Conservation (phyloP, 2,888 invertebrate species). For the Pomacea canaliculata region DNA sequence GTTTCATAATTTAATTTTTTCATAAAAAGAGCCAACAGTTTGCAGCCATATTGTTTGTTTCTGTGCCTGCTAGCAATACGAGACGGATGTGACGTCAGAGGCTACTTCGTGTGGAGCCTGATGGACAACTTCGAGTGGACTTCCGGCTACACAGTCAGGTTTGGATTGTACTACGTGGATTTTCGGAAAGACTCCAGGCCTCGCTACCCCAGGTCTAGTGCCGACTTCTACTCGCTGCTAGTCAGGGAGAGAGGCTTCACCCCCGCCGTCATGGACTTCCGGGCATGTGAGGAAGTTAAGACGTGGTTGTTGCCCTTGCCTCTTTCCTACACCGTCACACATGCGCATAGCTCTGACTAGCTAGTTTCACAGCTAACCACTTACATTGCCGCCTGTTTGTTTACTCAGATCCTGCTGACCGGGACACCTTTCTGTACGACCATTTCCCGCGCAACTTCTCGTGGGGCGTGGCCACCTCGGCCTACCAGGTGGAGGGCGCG, state of each 20-base stretch:
- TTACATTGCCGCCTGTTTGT: too few species aligned
- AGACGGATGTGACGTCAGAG: constrained; percentile 69
- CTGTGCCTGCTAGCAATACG: constrained; percentile 36
- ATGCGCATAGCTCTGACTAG: too few species aligned
- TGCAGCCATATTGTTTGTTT: too few species aligned
- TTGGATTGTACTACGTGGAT: constrained; percentile 81
- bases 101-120: constrained; percentile 83
- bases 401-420: constrained; percentile 31
- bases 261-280: constrained; percentile 25
- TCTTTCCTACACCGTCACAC: too few species aligned
- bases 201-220: constrained; percentile 78
- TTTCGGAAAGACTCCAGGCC: constrained; percentile 78
- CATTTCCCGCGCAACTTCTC: constrained; percentile 57
- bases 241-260: constrained; percentile 49
- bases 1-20: too few species aligned
- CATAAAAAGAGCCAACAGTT: too few species aligned
- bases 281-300: constrained; percentile 30
- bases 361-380: too few species aligned
- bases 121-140: constrained; percentile 88
- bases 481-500: constrained; percentile 78
- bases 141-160: constrained; percentile 78
- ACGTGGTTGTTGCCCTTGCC: too few species aligned
- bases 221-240: constrained; percentile 51
- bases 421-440: constrained; percentile 48
- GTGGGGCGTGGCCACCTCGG: constrained; percentile 71